Evolutionary conservation across 2,797 vertebrate genomes (phyloP).

Genomic region (Onychomys torridus): DNA sequence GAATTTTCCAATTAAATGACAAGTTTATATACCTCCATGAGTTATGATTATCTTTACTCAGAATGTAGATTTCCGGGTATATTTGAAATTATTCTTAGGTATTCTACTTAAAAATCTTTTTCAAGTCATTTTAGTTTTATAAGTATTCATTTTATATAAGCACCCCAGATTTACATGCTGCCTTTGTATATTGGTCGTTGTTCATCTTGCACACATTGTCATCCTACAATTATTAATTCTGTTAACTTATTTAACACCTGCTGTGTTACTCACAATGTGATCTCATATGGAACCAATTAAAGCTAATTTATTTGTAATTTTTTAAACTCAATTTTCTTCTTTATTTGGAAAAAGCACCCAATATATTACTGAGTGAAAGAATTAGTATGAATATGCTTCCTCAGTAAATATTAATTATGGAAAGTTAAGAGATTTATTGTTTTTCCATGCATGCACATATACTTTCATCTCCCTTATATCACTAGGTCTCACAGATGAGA

Average conservation of each 20-base stretch:
- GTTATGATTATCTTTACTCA: background rate
- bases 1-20: background rate
- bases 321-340: background rate
- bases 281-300: background rate
- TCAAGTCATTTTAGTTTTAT: background rate
- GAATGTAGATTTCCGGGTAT: background rate
- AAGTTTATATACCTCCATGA: background rate
- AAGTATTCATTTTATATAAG: background rate
- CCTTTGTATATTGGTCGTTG: background rate
- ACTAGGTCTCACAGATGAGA: background rate
- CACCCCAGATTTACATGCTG: background rate
- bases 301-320: background rate
- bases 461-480: background rate
- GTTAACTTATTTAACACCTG: background rate
- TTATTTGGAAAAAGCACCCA: background rate
- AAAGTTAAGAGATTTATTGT: background rate
- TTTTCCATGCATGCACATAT: background rate
- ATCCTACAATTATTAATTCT: background rate
- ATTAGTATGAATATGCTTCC: background rate
- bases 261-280: too few relatives aligned
- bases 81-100: background rate
- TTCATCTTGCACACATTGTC: background rate
- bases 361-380: background rate
- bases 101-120: background rate
- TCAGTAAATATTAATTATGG: background rate